These are phyloP conservation scores for Amorpha juglandis DNA, from an alignment of 2,888 invertebrate species.

Conservation along the genomic window DNA sequence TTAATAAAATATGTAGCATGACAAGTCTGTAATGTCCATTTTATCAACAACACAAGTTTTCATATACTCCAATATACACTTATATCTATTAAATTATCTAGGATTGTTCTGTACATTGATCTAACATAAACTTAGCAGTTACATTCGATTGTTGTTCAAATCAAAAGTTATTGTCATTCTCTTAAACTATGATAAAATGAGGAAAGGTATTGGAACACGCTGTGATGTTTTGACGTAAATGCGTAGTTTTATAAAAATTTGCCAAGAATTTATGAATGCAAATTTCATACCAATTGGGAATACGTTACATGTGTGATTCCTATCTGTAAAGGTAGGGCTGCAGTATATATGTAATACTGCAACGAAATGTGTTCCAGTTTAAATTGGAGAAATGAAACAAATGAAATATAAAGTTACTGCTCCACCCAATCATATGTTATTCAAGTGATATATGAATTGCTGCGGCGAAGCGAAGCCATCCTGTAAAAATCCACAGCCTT, in stretches of 20 bases:
- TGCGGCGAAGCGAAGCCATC: too few species aligned
- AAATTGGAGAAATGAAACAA: neutral
- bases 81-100: constrained; percentile 1
- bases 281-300: neutral
- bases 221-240: constrained; percentile 7
- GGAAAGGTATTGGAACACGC: neutral
- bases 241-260: neutral
- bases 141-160: constrained; percentile 5
- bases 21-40: too few species aligned
- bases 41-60: neutral
- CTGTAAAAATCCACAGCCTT: too few species aligned
- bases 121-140: constrained; percentile 17
- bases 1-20: too few species aligned
- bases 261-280: neutral
- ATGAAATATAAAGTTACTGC: too few species aligned
- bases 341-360: neutral
- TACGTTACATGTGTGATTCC: too few species aligned
- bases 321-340: too few species aligned
- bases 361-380: neutral
- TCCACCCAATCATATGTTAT: too few species aligned
- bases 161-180: constrained; percentile 22
- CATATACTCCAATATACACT: constrained; percentile 10
- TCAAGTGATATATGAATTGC: too few species aligned
- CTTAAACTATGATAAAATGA: constrained; percentile 20
- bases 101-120: constrained; percentile 10